Evolutionary conservation across 23 tunicate genomes (phyloP).

Genomic region (Ascidia mentula): DNA sequence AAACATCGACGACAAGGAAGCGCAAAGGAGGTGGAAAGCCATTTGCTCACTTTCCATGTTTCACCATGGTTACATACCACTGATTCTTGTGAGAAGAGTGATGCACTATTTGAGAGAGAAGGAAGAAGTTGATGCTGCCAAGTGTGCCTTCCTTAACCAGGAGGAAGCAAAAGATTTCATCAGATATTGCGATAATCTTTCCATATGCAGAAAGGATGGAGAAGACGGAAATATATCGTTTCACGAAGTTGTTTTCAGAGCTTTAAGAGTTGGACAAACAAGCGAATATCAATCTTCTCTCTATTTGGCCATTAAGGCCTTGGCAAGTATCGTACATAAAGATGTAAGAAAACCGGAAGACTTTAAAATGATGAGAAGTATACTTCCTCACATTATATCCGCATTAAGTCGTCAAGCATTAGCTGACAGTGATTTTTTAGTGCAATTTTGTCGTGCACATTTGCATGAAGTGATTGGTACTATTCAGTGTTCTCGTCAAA

Average conservation of each 20-base stretch:
- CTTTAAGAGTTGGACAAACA: background rate
- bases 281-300: background rate
- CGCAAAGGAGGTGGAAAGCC: background rate
- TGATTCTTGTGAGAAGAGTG: background rate
- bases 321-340: background rate
- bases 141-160: background rate
- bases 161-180: background rate
- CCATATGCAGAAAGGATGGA: background rate
- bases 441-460: background rate
- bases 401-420: too few relatives aligned
- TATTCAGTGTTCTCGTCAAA: background rate
- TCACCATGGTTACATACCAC: background rate
- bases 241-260: constrained; percentile 2
- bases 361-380: background rate
- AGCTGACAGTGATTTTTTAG: background rate
- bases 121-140: background rate
- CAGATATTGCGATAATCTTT: background rate
- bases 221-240: background rate
- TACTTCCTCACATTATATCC: background rate
- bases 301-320: too few relatives aligned
- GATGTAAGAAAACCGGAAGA: background rate
- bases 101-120: background rate
- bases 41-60: background rate
- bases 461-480: background rate
- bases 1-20: background rate